A percentile compares a stretch with the other conserved stretches of the same genome.
These are phyloP conservation scores for Leucophenga maculata DNA, from an alignment of 2,888 invertebrate genomes.

Conservation along the genomic window DNA sequence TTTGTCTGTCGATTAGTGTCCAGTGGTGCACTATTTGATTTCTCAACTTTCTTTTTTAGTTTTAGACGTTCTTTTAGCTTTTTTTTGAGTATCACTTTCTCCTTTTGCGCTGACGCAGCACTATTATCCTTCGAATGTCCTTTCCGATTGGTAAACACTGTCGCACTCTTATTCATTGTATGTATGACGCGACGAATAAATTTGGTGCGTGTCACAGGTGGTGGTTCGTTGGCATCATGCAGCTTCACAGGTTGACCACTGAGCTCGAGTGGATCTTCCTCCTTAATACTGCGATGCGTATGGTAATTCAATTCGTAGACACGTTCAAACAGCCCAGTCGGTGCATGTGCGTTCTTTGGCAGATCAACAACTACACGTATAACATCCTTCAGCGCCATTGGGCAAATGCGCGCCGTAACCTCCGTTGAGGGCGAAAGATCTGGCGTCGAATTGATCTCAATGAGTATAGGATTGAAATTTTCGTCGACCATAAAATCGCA, in stretches of 20 bases:
- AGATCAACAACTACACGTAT: constrained; percentile 81
- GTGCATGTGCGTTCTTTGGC: constrained; percentile 67
- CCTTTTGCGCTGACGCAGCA: background rate
- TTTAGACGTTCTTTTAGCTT: constrained; percentile 27
- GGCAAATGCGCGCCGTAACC: constrained; percentile 87
- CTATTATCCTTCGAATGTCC: background rate
- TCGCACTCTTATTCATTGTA: background rate
- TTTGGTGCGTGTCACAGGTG: constrained; percentile 12
- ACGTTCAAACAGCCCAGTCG: constrained; percentile 77
- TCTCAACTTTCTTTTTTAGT: background rate
- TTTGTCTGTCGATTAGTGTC: constrained; percentile 17
- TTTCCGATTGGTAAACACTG: background rate
- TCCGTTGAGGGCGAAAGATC: constrained; percentile 86
- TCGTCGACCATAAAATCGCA: constrained; percentile 93
- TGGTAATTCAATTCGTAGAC: constrained; percentile 70
- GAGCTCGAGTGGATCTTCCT: constrained; percentile 44
- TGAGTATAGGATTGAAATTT: constrained; percentile 88
- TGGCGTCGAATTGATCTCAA: constrained; percentile 94
- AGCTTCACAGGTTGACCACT: constrained; percentile 52
- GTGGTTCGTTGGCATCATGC: background rate
- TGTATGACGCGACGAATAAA: constrained; percentile 4
- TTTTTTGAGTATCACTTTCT: background rate
- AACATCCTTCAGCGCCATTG: constrained; percentile 85
- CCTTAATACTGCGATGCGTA: constrained; percentile 40
- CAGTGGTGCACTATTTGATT: background rate